Conservation (phyloP, 2,113 vertebrate genomes). For the Sardina pilchardus region DNA sequence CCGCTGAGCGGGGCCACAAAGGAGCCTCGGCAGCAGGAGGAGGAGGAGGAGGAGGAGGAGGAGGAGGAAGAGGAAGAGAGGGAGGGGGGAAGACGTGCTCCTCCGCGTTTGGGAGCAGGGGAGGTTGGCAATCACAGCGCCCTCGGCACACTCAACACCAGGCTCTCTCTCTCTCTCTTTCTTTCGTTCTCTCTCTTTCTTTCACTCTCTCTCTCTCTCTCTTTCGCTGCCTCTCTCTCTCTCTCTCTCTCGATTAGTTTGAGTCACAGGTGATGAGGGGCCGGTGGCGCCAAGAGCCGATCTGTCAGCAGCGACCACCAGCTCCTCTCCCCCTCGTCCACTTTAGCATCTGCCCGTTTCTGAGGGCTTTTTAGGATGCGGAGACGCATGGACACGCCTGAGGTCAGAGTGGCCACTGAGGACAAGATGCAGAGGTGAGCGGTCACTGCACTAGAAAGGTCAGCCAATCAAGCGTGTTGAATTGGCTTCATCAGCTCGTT, state of each 20-base stretch:
- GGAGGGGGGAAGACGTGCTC: not conserved
- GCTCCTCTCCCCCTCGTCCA: not conserved
- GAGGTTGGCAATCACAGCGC: not conserved
- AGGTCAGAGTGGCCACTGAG: not conserved
- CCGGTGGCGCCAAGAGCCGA: not conserved
- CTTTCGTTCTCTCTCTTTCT: not conserved
- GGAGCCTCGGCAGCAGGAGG: not conserved
- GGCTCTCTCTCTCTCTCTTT: too few relatives aligned
- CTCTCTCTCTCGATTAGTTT: constrained; percentile 58
- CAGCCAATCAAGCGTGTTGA: not conserved
- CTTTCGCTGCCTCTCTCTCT: constrained; percentile 43
- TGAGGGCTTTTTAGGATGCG: constrained; percentile 25
- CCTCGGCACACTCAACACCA: not conserved
- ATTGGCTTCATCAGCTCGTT: not conserved
- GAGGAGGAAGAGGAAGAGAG: not conserved
- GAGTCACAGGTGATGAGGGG: constrained; percentile 40
- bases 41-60: not conserved
- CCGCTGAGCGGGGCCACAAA: not conserved
- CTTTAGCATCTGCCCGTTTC: not conserved
- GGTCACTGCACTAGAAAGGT: not conserved
- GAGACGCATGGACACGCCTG: not conserved
- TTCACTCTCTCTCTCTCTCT: too few relatives aligned
- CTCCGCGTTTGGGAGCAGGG: not conserved
- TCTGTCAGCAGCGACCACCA: not conserved
- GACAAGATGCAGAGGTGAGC: constrained; percentile 39